Conservation (phyloP, 1,140 invertebrate species). For the Saccostrea echinata region DNA sequence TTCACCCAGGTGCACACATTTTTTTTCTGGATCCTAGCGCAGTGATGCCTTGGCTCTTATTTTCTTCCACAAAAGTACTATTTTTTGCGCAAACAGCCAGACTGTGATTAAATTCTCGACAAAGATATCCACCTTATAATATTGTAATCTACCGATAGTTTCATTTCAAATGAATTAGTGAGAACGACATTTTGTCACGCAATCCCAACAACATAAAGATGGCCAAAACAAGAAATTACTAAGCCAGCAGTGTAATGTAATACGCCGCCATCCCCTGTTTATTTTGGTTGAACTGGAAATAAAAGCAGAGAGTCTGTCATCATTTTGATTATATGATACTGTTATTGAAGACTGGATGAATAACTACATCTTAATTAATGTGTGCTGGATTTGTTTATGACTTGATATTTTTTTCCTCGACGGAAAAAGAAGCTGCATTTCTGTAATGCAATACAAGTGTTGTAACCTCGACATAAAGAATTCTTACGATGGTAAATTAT, state of each 20-base stretch:
- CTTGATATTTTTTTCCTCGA: conserved; percentile 33
- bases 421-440: neutral
- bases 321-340: conserved; percentile 35
- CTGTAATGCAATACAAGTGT: neutral
- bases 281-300: conserved; percentile 35
- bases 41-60: neutral
- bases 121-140: conserved; percentile 26
- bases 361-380: conserved; percentile 39
- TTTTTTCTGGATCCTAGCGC: conserved; percentile 4
- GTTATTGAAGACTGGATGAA: conserved; percentile 15
- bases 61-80: conserved; percentile 32
- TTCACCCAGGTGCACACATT: conserved; percentile 27
- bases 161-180: conserved; percentile 16
- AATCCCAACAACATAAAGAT: neutral
- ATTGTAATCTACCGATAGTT: conserved; percentile 28
- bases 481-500: neutral
- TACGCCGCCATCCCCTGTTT: conserved; percentile 22
- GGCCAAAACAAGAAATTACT: conserved; percentile 9
- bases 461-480: neutral
- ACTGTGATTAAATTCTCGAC: conserved; percentile 29
- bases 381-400: conserved; percentile 31
- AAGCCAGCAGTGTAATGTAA: conserved; percentile 2
- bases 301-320: conserved; percentile 31
- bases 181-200: conserved; percentile 17
- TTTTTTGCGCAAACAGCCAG: conserved; percentile 30